Percentiles rank a stretch among this genome's conserved stretches.
Conservation (phyloP, 2,797 vertebrate species). For the Chrysolophus pictus region DNA sequence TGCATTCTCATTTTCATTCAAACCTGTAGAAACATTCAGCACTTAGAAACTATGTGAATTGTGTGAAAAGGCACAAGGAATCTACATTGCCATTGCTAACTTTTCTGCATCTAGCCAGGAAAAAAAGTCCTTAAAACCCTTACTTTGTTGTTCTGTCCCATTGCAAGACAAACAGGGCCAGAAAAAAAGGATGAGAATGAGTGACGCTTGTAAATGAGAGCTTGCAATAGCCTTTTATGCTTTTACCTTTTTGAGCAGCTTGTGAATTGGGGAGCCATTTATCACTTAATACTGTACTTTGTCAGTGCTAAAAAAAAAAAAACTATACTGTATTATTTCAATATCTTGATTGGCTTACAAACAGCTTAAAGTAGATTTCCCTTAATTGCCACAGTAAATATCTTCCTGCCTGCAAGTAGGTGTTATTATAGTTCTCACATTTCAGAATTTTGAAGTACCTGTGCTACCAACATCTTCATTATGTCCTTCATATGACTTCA, state of each 20-base stretch:
- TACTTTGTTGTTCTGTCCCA: neutral
- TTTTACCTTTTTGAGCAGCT: neutral
- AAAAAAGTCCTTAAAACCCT: neutral
- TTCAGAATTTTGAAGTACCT: neutral
- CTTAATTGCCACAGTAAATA: neutral
- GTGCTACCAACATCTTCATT: neutral
- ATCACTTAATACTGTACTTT: neutral
- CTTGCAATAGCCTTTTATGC: neutral
- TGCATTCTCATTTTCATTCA: neutral
- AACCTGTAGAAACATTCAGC: neutral
- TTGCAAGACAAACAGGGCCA: neutral
- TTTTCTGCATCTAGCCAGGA: neutral
- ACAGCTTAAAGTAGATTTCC: neutral
- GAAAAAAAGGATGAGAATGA: neutral
- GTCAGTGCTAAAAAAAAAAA: neutral
- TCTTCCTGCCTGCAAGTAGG: neutral
- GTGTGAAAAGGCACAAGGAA: neutral
- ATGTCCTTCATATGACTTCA: neutral
- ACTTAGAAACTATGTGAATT: neutral
- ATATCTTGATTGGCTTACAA: neutral
- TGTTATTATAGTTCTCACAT: neutral
- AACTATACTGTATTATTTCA: neutral
- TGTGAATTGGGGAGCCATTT: neutral
- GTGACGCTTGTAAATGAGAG: neutral
- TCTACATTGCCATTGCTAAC: neutral